phyloP scores from a whole-genome alignment of 2,113 vertebrate genomes.

The Salvelinus alpinus region DNA sequence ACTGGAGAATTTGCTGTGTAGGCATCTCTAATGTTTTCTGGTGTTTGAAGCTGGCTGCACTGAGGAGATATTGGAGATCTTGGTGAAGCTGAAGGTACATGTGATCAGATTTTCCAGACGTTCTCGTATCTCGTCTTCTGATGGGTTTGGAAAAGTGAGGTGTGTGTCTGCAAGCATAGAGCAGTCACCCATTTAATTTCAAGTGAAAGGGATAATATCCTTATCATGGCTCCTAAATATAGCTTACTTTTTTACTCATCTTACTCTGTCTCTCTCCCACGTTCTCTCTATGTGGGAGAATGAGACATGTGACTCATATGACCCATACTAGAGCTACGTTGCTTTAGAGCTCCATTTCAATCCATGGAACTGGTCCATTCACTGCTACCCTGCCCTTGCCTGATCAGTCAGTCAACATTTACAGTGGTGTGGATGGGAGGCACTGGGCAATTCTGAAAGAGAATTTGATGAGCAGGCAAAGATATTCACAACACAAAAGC shows the following conservation, averaged over 20 bases:
- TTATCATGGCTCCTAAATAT: constrained; percentile 57
- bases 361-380: constrained; percentile 21
- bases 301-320: constrained; percentile 35
- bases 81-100: no score
- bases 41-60: no score
- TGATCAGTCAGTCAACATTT: constrained; percentile 20
- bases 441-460: constrained; percentile 18
- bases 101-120: no score
- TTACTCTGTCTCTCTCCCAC: constrained; percentile 11
- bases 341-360: constrained; percentile 41
- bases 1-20: no score
- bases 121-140: no score
- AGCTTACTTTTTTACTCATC: constrained; percentile 40
- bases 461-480: constrained; percentile 71
- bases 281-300: no score
- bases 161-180: background rate
- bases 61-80: no score
- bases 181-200: constrained; percentile 41
- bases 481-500: constrained; percentile 60
- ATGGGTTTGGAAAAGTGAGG: no score
- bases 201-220: constrained; percentile 48
- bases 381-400: constrained; percentile 3
- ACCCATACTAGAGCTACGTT: constrained; percentile 5
- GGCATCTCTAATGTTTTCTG: no score
- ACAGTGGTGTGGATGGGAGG: constrained; percentile 30